Percentiles rank a stretch among this genome's conserved stretches.
phyloP scores from a whole-genome alignment of 2,888 invertebrate genomes.

The Chorisops tibialis region DNA sequence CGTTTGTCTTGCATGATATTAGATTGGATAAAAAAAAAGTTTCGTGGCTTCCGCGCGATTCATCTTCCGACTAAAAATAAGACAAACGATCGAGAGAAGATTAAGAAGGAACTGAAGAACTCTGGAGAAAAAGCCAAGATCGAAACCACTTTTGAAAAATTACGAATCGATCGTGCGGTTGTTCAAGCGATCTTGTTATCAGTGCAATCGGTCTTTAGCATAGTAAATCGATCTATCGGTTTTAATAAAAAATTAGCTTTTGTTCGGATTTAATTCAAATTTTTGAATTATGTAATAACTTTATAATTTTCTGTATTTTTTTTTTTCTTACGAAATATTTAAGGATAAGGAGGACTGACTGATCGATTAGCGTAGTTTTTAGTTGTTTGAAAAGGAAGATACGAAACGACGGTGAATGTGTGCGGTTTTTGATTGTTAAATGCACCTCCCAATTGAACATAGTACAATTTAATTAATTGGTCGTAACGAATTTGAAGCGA shows the following conservation, averaged over 20 bases:
- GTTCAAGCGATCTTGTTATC: background rate
- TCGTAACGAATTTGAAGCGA: conserved; percentile 1
- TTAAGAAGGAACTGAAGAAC: conserved; percentile 5
- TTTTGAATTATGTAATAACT: background rate
- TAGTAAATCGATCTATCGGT: background rate
- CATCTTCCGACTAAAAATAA: conserved; percentile 17
- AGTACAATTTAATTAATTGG: conserved; percentile 9
- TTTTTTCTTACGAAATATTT: background rate
- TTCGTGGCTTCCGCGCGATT: conserved; percentile 1
- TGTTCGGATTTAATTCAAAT: too few relatives aligned
- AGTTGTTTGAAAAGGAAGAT: background rate
- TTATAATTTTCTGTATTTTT: background rate
- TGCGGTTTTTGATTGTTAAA: background rate
- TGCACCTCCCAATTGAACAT: conserved; percentile 20
- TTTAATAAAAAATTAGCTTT: background rate
- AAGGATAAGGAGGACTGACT: conserved; percentile 15
- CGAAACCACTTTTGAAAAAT: background rate
- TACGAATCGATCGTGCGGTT: background rate
- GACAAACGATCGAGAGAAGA: background rate
- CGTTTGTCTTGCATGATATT: conserved; percentile 2
- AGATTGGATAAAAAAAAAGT: conserved; percentile 2
- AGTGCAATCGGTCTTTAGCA: background rate
- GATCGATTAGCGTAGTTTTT: conserved; percentile 18
- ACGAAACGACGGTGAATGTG: conserved; percentile 1
- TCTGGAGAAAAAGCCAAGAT: background rate